Evolutionary conservation across 2,113 vertebrate genomes (phyloP), one percentile per base, ranked within the genome.

Genomic region (Sinocyclocheilus maitianheensis): DNA sequence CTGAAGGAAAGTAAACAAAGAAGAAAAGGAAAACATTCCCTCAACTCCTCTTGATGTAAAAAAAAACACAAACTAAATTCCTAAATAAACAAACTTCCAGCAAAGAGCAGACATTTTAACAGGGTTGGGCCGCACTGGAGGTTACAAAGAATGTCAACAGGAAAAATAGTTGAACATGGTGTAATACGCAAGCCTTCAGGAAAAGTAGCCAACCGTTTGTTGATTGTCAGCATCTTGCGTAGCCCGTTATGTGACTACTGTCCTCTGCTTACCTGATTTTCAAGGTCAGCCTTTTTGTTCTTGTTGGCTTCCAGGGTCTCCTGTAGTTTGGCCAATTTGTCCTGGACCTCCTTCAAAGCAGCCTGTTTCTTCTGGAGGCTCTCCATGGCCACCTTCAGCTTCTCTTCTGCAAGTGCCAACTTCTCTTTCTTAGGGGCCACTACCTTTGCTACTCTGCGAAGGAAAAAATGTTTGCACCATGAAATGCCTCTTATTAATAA

Each of bases 361-460:
- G 94, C 94, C 90, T 98, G 94, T 88, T 97, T 98, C 89, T 96
- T 96, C 60, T 87, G 90, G 10, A 97, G 93, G 78, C 95, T 89
- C 2, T 95, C 93, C 94, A 94, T 95, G 37, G 96, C 97, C 80
- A 96, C 88, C n/a, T 87, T 94, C 77, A 96, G 91, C 89, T 97
- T 91, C 53, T 89, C 94, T 91, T 97, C 94, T 4, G 96, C 96
- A 72, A 93, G 53, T 53, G 92, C 93, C 77, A 97, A 91, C 87
- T 97, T 98, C 46, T 95, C 90, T 90, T 96, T 97, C 91, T 97
- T 97, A 1, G 96, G 96, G 81, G 96, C 96, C 62, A 97, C 96
- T 22, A 96, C 94, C 93, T 97, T 97, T 86, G 95, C 93, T 84
- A 96, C 96, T 89, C 96, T 97, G 89, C 30, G 75, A 83, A 77